Percentiles rank a stretch among this genome's conserved stretches.
phyloP scores from a whole-genome alignment of 1,140 invertebrate genomes.

The Bombus soroeensis region DNA sequence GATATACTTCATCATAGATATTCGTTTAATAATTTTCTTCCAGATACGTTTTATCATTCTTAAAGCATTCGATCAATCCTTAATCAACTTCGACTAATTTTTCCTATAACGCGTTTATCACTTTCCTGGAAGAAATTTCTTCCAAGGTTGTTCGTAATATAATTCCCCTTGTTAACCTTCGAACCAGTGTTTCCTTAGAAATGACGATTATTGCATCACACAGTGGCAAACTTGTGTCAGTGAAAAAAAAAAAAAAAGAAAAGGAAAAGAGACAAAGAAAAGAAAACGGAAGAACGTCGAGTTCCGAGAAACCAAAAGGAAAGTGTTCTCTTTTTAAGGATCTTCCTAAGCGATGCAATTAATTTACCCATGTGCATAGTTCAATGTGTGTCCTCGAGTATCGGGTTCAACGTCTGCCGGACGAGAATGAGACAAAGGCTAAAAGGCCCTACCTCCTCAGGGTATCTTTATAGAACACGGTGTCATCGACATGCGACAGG shows the following conservation, averaged over 20 bases:
- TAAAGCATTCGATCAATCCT: too few species aligned
- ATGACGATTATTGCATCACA: constrained; percentile 2
- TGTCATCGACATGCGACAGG: constrained; percentile 72
- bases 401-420: constrained; percentile 74
- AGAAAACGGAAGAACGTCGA: not conserved
- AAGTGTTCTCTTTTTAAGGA: constrained; percentile 31
- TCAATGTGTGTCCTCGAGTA: constrained; percentile 72
- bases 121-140: too few species aligned
- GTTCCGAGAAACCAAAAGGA: not conserved
- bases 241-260: not conserved
- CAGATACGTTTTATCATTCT: too few species aligned
- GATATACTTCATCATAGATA: too few species aligned
- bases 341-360: constrained; percentile 39
- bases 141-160: not conserved
- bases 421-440: constrained; percentile 67
- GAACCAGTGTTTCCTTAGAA: not conserved
- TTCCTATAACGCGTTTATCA: too few species aligned
- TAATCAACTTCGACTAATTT: too few species aligned
- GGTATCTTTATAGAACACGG: constrained; percentile 75
- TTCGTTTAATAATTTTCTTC: too few species aligned
- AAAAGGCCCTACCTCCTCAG: constrained; percentile 61
- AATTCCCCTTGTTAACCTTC: not conserved
- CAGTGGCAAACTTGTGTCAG: too few species aligned
- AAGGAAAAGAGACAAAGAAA: too few species aligned
- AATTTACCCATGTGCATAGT: constrained; percentile 62